Base-by-base conservation (phyloP, 2,113 vertebrate species). In the Azemiops feae region DNA sequence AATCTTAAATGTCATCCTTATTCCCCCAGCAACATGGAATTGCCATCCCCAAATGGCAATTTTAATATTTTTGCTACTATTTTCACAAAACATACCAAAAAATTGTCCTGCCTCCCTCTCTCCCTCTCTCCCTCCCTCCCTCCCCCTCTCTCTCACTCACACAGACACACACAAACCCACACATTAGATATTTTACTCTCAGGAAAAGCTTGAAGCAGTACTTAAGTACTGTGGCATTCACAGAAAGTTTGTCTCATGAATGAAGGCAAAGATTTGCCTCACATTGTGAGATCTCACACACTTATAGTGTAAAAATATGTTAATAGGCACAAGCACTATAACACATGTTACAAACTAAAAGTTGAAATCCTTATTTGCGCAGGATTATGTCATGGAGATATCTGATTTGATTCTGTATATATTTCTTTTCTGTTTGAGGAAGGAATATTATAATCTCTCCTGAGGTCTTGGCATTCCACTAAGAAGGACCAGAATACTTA, bases 401-500 rank as follows among this genome's bases (percentile, higher is more conserved):
- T 23, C 0, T 85, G 39, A 12, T 0, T 47, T 81, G 91, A 85
- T 88, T 55, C 12, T 20, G 23, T 93, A 94, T 96, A 92, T 1
- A 86, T 4, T 94, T 55, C 93, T 92, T 74, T n/a, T 74, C n/a
- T 74, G n/a, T 74, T 74, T 74, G 39, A 74, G 34, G 64, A 18
- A 55, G 89, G 92, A 39, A 89, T 11, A 92, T 0, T 93, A 89
- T 85, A 3, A 91, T 92, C 39, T 89, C 30, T 95, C 11, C 58
- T 87, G 93, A 93, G 85, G 16, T 54, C 27, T 92, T 4, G 64
- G 30, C 90, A 11, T 5, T 89, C 87, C 57, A 53, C 27, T 85
- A 52, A 95, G 92, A 93, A 95, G 43, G n/a, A 16, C 47, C 93
- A 94, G n/a, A 6, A 43, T 14, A 47, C 60, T 92, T 89, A 92